These are phyloP conservation scores for Ctenopoma multispine DNA, from an alignment of 2,797 vertebrate genomes.

Conservation along the genomic window DNA sequence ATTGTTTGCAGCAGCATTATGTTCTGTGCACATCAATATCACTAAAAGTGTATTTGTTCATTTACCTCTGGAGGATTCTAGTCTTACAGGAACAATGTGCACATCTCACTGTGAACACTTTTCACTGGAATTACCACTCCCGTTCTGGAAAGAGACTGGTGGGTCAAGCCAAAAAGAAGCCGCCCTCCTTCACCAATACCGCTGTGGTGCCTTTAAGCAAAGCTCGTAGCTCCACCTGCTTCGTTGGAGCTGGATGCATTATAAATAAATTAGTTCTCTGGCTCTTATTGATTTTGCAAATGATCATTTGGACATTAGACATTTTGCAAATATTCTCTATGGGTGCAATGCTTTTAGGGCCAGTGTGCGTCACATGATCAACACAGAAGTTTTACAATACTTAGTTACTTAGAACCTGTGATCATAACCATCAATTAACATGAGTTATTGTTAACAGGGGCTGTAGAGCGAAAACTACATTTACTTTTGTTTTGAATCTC, in stretches of 20 bases:
- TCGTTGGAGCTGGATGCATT: too few species aligned
- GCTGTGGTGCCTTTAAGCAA: not conserved
- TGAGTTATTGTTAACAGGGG: too few species aligned
- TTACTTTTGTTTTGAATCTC: conserved; percentile 11
- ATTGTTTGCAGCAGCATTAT: not conserved
- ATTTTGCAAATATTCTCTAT: too few species aligned
- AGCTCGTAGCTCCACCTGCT: not conserved
- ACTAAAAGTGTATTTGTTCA: not conserved
- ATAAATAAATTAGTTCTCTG: too few species aligned
- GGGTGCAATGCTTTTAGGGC: too few species aligned
- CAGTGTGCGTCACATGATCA: too few species aligned
- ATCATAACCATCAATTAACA: not conserved
- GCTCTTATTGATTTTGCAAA: too few species aligned
- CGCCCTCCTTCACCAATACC: not conserved
- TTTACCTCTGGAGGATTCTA: not conserved
- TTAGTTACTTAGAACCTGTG: not conserved
- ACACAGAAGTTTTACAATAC: too few species aligned
- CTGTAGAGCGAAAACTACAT: not conserved
- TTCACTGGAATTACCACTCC: not conserved
- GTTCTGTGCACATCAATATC: not conserved
- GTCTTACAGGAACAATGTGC: not conserved
- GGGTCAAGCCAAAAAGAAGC: too few species aligned
- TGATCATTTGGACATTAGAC: too few species aligned
- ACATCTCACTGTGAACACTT: not conserved
- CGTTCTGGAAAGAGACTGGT: too few species aligned